Base-by-base conservation (phyloP, 2,888 invertebrate genomes). In the Nysson spinosus region DNA sequence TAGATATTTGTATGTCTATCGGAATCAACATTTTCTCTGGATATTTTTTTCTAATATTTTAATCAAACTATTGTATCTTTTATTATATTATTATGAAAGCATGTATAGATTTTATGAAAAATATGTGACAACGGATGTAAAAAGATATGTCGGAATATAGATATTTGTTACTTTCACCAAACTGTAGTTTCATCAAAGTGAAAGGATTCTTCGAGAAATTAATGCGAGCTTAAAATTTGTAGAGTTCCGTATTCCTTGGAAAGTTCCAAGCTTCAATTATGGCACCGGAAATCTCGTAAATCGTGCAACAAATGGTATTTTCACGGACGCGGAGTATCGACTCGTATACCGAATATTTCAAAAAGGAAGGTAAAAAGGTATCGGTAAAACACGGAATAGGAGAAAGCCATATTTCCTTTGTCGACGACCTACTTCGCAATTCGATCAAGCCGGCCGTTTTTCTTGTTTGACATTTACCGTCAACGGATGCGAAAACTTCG, bases 401-500 rank as follows among this genome's bases (percentile, higher is more conserved):
- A 34, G 51, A 19, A n/a, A 43, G 26, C 47, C n/a, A 22, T 16
- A 11, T 50, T 58, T 68, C 56, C 51, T 55, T 58, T 51, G 20
- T 56, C 4, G 6, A 26, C 70, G 56, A 65, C 56, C 60, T 40
- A 65, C 47, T 70, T 57, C 22, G 44, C 17, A 9, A 47, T 9
- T 16, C 40, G 50, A 43, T 52, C 43, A 20, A 37, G 24, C 28
- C 40, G n/a, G 35, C 5, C 34, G 49, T 67, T 64, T 69, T 65
- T 52, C 64, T 58, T 64, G 37, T 60, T 60, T 52, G 64, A 65
- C 52, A 54, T 66, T 58, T 54, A 22, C 37, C 56, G 39, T 22
- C 56, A 22, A 40, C 52, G 47, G 44, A 52, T 43, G 40, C 16
- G 40, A 7, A 20, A 17, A 44, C 39, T 37, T 46, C 42, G 9